Evolutionary conservation across 1,140 invertebrate species (phyloP).

Genomic region (Trichoplusia ni): DNA sequence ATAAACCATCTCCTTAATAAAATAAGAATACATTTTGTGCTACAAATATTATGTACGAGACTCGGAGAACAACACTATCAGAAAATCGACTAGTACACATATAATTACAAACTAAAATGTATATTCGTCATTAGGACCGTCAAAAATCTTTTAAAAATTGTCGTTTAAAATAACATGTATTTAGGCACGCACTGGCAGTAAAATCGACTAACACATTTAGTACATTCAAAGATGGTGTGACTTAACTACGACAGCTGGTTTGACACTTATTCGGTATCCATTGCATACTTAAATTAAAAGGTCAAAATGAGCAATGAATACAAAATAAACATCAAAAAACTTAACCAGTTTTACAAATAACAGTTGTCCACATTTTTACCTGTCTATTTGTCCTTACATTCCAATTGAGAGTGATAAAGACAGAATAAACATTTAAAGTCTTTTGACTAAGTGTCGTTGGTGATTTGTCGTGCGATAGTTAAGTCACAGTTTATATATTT

Average conservation of each 20-base stretch:
- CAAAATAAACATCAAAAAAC: too few relatives aligned
- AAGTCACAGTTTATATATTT: not conserved
- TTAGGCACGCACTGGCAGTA: constrained; percentile 17
- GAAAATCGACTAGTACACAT: not conserved
- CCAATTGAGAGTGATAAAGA: too few relatives aligned
- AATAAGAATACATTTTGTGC: constrained; percentile 27
- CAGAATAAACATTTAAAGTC: too few relatives aligned
- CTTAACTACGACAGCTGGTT: too few relatives aligned
- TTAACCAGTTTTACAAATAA: too few relatives aligned
- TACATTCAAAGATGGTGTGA: too few relatives aligned
- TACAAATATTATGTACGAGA: constrained; percentile 42
- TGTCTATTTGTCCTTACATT: too few relatives aligned
- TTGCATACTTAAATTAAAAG: not conserved
- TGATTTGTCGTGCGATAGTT: too few relatives aligned
- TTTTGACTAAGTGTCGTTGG: too few relatives aligned
- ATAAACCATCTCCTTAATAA: constrained; percentile 25
- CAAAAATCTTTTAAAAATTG: not conserved
- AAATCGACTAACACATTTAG: constrained; percentile 15
- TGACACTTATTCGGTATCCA: too few relatives aligned
- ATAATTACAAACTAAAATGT: not conserved
- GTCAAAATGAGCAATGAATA: too few relatives aligned
- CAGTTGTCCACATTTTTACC: too few relatives aligned
- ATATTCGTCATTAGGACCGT: not conserved
- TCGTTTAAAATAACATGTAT: constrained; percentile 3
- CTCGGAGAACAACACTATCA: not conserved